phyloP scores from a whole-genome alignment of 2,113 vertebrate species.

The Leiothrix lutea region DNA sequence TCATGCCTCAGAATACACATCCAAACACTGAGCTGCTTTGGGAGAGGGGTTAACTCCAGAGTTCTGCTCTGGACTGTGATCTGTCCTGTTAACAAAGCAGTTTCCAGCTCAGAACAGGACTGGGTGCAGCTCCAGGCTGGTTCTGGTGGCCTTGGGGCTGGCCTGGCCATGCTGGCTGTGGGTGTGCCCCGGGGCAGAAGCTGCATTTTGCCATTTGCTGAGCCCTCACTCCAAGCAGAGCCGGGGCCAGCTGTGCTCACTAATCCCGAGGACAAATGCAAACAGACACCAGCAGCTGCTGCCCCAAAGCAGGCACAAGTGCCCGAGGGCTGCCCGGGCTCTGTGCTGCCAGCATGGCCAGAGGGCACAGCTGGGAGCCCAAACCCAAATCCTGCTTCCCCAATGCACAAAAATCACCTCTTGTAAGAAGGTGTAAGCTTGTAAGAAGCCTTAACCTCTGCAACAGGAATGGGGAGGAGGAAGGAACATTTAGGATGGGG shows the following conservation, averaged over 20 bases:
- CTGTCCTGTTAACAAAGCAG: not conserved
- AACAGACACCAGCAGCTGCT: not conserved
- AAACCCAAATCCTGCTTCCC: not conserved
- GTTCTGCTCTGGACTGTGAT: not conserved
- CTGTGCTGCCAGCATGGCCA: not conserved
- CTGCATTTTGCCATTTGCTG: not conserved
- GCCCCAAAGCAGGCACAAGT: not conserved
- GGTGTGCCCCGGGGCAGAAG: not conserved
- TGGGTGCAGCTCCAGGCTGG: not conserved
- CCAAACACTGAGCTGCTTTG: not conserved
- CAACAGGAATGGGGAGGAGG: not conserved
- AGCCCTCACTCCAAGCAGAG: not conserved
- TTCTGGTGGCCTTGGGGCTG: not conserved
- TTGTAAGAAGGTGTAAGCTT: too few species aligned
- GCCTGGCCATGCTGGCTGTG: accelerated
- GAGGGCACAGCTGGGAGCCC: not conserved
- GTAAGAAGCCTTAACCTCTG: not conserved
- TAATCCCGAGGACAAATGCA: not conserved
- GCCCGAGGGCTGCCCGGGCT: not conserved
- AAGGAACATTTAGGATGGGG: not conserved
- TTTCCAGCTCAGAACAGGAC: not conserved
- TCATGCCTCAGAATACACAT: not conserved
- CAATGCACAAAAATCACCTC: not conserved
- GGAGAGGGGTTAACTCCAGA: not conserved
- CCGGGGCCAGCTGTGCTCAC: not conserved